Evolutionary conservation across 2,113 vertebrate genomes (phyloP), one percentile per base, ranked within the genome.

Genomic region (Oreotrochilus melanogaster): DNA sequence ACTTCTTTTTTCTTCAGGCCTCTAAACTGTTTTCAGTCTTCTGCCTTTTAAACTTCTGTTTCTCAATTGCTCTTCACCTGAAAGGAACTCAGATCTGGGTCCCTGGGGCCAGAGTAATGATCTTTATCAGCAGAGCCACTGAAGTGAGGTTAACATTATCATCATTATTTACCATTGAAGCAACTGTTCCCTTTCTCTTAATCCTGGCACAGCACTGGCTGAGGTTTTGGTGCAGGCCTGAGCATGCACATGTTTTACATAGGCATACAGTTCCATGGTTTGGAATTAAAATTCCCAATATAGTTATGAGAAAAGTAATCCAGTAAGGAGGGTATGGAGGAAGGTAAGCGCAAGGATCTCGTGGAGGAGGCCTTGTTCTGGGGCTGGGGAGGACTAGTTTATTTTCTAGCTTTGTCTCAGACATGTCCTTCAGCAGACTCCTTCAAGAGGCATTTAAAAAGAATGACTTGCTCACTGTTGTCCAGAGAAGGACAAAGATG

Each of bases 371-470:
- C 14, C 39, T 56, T 69, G 23, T 76, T 57, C n/a, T 0, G 2
- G 16, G 45, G 39, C 54, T 88, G 47, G 12, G 19, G 23, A 72
- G 21, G 69, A 6, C 7, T 53, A 19, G 10, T 61, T 90, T 72
- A 25, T 80, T 90, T 96, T 69, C 66, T 65, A 4, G 3, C 24
- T 79, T 25, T 82, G 35, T 57, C 79, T 93, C 42, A 70, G 42
- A 43, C 5, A 16, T 85, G 89, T 92, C 30, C 50, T 88, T 88
- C 66, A 57, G 14, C 75, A 86, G 75, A 45, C 10, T 86, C n/a
- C 7, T 65, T 86, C 5, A 7, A 69, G 75, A 72, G n/a, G 21
- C 10, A 57, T 76, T 86, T 61, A 28, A 62, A 60, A 88, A 83
- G 25, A 66, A 79, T 35, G 1, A 35, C 17, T 90, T 86, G 45